Evolutionary conservation across 2,113 vertebrate species (phyloP).

Genomic region (Mormyrus iriodes): DNA sequence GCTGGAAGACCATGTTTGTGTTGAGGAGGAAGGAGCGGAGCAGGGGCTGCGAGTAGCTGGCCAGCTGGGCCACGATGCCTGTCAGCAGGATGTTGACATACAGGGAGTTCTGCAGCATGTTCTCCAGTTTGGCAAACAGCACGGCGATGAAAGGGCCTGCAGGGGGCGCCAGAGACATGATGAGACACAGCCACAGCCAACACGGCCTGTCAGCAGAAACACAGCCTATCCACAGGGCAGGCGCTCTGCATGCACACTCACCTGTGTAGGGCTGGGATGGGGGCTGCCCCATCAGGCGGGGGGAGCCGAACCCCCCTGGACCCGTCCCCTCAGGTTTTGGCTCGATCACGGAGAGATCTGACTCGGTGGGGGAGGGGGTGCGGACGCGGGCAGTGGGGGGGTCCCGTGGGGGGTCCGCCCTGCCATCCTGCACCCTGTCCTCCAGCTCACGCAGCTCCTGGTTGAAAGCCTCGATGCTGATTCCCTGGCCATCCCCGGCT

Average conservation of each 20-base stretch:
- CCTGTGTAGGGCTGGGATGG: constrained; percentile 84
- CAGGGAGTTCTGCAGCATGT: constrained; percentile 92
- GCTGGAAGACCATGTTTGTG: constrained; percentile 99
- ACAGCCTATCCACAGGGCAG: background rate
- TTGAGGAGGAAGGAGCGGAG: constrained; percentile 96
- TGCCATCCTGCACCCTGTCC: constrained; percentile 61
- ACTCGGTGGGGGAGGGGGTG: constrained; percentile 39
- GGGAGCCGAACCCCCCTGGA: constrained; percentile 59
- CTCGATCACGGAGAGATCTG: constrained; percentile 22
- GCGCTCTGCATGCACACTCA: constrained; percentile 41
- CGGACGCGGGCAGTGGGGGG: background rate
- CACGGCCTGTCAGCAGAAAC: too few relatives aligned
- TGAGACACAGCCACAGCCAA: background rate
- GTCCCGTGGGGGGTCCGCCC: constrained; percentile 32
- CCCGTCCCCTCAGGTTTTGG: constrained; percentile 50
- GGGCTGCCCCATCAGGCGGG: constrained; percentile 61
- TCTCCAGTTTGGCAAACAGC: constrained; percentile 90
- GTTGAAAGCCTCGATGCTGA: constrained; percentile 79
- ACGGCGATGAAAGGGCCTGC: constrained; percentile 85
- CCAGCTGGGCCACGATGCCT: constrained; percentile 86
- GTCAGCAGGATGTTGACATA: constrained; percentile 96
- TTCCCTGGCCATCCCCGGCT: constrained; percentile 51
- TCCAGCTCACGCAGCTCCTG: constrained; percentile 80
- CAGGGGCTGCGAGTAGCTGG: constrained; percentile 90
- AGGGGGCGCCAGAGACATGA: background rate